Evolutionary conservation across 2,797 vertebrate genomes (phyloP), one percentile per base, ranked within the genome.

Genomic region (Pelodytes ibericus): DNA sequence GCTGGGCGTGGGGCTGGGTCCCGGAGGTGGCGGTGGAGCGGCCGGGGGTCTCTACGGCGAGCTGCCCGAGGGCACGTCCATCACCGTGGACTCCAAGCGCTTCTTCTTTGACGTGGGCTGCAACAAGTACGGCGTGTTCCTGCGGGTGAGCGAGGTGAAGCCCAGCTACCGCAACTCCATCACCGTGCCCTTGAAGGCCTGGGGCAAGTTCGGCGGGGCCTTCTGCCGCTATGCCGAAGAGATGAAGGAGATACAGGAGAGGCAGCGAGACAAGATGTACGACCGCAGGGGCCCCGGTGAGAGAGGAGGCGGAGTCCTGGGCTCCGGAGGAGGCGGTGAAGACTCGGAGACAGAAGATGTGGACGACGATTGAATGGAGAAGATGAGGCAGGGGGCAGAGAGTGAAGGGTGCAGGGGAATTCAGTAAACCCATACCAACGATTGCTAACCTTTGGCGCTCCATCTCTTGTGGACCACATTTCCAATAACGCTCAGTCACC

Each of bases 21-120:
- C 82, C 1, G 90, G 91, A 18, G 92, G 91, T 2, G 91, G 91
- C 1, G 93, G 93, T 0, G 86, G 84, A 0, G 88, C 82, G 10
- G 92, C 94, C 24, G 90, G 91, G 2, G 93, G 92, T 4, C 91
- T 93, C 27, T 95, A 91, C 84, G 92, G 94, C 9, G 96, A 98
- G 88, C 93, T 98, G 0, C 96, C 96, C 13, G 96, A 98, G 84
- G 95, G 96, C 83, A 98, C 96, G 25, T 97, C 96, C 89, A 95
- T 98, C 86, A 97, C 95, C 72, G 96, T 98, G 92, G 96, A 98
- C 93, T 94, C 93, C 72, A 98, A 98, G 71, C 92, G 96, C 36
- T 98, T 98, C 88, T 98, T 98, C 75, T 98, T 98, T 89, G 96
- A 98, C 86, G 96, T 98, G 44, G 96, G 96, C n/a, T 96, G 93